Conservation (phyloP, 2,113 vertebrate species). For the Lagopus leucura region DNA sequence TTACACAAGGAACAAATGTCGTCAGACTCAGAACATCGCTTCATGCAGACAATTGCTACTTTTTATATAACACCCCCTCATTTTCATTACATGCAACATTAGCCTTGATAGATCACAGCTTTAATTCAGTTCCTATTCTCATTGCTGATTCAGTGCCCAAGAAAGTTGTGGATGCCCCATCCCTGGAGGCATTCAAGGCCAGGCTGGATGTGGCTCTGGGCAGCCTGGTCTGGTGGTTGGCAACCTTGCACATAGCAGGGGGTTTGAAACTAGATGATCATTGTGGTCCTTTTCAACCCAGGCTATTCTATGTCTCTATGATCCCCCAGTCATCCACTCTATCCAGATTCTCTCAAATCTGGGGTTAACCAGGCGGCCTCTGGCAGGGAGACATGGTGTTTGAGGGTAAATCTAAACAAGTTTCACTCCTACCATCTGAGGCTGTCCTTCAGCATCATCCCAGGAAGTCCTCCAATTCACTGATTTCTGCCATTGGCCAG, state of each 20-base stretch:
- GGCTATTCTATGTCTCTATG: no score
- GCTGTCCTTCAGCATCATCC: not conserved
- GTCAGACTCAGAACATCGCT: not conserved
- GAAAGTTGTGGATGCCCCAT: no score
- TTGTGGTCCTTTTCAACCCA: no score
- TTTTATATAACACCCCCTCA: not conserved
- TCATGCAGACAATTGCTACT: not conserved
- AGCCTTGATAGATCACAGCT: not conserved
- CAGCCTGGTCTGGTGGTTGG: no score
- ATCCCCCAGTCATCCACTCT: rapidly evolving
- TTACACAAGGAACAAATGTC: not conserved
- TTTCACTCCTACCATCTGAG: not conserved
- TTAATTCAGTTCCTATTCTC: not conserved
- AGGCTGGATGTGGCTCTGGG: no score
- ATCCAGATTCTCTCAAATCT: not conserved
- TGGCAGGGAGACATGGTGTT: not conserved
- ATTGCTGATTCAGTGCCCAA: not conserved
- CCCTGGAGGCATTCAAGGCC: no score
- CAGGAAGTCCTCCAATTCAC: not conserved
- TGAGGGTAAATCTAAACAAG: not conserved
- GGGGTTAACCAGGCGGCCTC: not conserved
- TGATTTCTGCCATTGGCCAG: not conserved
- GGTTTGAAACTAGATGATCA: no score
- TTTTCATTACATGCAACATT: not conserved
- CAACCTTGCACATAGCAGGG: no score